Evolutionary conservation across 2,797 vertebrate genomes (phyloP), one percentile per base, ranked within the genome.

Genomic region (Melanotaenia boesemani): DNA sequence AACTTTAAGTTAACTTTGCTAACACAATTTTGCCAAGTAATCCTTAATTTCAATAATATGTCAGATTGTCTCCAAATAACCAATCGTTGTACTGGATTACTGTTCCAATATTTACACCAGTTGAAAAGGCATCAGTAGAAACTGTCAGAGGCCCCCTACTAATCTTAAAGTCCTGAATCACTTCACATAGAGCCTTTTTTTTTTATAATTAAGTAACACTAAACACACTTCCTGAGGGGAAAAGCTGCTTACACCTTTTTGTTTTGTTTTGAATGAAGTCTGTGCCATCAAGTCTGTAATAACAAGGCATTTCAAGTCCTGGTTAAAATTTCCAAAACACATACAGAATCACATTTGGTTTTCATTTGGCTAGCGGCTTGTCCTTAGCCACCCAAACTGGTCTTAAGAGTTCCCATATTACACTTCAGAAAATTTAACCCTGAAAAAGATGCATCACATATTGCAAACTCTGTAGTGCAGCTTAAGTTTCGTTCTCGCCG

Each of bases 301-400:
- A 93, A 94, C 72, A 89, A 36, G 63, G 93, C 86, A 92, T 80
- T 87, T 89, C 76, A 86, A 87, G 83, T 90, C 89, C 75, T 82
- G 93, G 79, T 80, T 87, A 80, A 86, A 90, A 88, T 92, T 92
- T 91, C 86, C 86, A 83, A 85, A 93, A 80, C 71, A 79, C 69
- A 88, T 90, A 82, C 88, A 89, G 90, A 88, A 90, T 94, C 93
- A 95, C 93, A 96, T 96, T 96, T 96, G 95, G 84, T 96, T 96
- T 94, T 94, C 72, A 96, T 97, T 96, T 95, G 73, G 93, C 86
- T 82, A 88, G 81, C 72, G 63, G 85, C 86, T 87, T 73, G 69
- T 83, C 67, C 82, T 92, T 39, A 92, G 91, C 86, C 93, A 87
- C 80, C 91, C 88, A 92, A 92, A 93, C 89, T 85, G 70, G 82